These are phyloP conservation scores for Dinocampus coccinellae DNA, from an alignment of 2,888 invertebrate species.

Conservation along the genomic window DNA sequence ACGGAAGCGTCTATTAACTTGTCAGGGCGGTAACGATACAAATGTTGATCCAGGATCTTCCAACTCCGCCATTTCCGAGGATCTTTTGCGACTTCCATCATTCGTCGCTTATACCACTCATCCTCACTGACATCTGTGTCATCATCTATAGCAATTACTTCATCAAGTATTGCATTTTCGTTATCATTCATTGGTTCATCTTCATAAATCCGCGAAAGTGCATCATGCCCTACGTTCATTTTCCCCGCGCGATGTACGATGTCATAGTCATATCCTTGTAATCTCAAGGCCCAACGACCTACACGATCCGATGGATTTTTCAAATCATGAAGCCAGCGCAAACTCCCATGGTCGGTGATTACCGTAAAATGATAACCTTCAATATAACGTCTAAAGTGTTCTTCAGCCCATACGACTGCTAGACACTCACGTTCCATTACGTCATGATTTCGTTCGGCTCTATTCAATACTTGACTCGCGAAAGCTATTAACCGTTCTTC, in stretches of 20 bases:
- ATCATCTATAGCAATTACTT: no score
- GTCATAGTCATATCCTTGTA: conserved; percentile 38
- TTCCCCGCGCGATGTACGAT: conserved; percentile 31
- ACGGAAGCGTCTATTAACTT: no score
- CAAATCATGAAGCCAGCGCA: conserved; percentile 44
- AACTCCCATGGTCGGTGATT: conserved; percentile 47
- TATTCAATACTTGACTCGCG: conserved; percentile 37
- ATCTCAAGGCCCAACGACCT: conserved; percentile 42
- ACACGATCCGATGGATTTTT: conserved; percentile 43
- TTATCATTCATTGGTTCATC: no score
- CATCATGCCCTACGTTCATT: conserved; percentile 5
- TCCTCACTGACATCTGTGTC: no score
- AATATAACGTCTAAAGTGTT: no score
- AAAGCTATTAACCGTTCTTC: conserved; percentile 39
- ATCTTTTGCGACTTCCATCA: no score
- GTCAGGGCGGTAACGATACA: conserved; percentile 18
- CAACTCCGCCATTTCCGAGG: conserved; percentile 31
- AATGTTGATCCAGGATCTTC: no score
- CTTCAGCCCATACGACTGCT: no score
- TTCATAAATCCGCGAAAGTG: conserved; percentile 32
- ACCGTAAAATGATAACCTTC: conserved; percentile 47
- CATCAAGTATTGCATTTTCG: no score
- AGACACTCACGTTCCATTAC: no score
- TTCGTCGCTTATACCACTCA: no score
- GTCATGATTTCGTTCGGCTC: no score